Percentiles rank a stretch among this genome's conserved stretches.
phyloP scores from a whole-genome alignment of 2,797 vertebrate species.

The Catharus ustulatus region DNA sequence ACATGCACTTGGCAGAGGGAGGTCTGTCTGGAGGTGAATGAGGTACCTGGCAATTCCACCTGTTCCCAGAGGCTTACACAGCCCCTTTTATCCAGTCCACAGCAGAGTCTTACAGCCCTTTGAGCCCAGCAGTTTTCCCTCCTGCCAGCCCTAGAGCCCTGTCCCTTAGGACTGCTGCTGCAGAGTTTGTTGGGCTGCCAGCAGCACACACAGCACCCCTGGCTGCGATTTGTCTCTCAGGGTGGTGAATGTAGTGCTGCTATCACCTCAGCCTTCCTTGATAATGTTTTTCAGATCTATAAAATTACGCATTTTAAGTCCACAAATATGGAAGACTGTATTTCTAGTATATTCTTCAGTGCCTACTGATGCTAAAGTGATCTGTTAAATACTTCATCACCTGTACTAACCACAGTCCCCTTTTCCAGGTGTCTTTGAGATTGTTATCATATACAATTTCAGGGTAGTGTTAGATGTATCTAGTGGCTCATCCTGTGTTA shows the following conservation, averaged over 20 bases:
- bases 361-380: neutral
- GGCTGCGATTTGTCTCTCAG: neutral
- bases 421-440: neutral
- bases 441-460: neutral
- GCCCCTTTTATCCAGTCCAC: neutral
- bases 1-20: neutral
- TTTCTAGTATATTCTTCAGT: neutral
- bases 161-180: neutral
- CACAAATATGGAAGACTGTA: neutral
- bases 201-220: neutral
- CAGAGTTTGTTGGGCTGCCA: neutral
- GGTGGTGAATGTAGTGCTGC: neutral
- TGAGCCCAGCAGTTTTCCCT: neutral
- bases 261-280: neutral
- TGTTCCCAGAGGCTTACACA: neutral
- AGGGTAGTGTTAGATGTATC: neutral
- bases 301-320: neutral
- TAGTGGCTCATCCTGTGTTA: neutral
- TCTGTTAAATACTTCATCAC: neutral
- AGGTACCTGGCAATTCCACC: neutral
- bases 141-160: neutral
- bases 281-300: neutral
- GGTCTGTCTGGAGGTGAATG: neutral
- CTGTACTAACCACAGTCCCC: neutral
- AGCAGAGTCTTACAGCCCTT: neutral